phyloP scores from a whole-genome alignment of 2,888 invertebrate species.

The Drosophila sordidapex region DNA sequence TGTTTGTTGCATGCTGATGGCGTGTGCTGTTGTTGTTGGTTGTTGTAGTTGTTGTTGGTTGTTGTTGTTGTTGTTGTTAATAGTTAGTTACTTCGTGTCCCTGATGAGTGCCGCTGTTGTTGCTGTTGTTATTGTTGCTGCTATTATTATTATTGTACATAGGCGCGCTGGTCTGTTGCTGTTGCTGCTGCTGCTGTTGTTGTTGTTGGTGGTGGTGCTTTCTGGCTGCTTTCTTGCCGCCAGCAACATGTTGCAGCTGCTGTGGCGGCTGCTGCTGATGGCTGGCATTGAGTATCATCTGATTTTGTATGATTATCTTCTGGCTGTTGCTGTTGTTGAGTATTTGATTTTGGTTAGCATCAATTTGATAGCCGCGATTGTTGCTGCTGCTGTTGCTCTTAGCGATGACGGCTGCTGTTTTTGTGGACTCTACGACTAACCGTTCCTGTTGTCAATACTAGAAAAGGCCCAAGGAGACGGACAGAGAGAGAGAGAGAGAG shows the following conservation, averaged over 20 bases:
- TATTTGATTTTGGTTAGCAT: constrained; percentile 79
- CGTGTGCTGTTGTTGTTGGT: constrained; percentile 54
- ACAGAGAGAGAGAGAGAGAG: background rate
- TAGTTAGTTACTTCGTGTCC: constrained; percentile 83
- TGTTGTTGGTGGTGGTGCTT: constrained; percentile 70
- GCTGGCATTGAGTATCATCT: constrained; percentile 83
- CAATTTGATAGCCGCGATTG: constrained; percentile 82
- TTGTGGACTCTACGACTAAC: constrained; percentile 78
- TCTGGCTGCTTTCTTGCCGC: constrained; percentile 65
- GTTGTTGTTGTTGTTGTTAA: constrained; percentile 64
- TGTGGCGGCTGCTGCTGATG: constrained; percentile 77
- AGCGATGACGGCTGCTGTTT: constrained; percentile 71
- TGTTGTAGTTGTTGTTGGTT: constrained; percentile 55
- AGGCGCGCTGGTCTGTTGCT: constrained; percentile 73
- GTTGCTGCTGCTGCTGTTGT: constrained; percentile 60
- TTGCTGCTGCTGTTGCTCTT: constrained; percentile 84
- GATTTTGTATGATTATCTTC: constrained; percentile 84
- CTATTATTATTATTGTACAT: constrained; percentile 67
- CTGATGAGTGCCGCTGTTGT: constrained; percentile 61
- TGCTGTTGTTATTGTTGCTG: constrained; percentile 47
- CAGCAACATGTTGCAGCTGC: constrained; percentile 64
- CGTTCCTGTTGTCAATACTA: constrained; percentile 85
- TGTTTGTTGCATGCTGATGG: constrained; percentile 56
- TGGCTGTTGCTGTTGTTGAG: constrained; percentile 84
- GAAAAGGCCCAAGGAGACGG: background rate